These are phyloP conservation scores for Yponomeuta evonymella DNA, from an alignment of 2,888 invertebrate genomes.

Conservation along the genomic window DNA sequence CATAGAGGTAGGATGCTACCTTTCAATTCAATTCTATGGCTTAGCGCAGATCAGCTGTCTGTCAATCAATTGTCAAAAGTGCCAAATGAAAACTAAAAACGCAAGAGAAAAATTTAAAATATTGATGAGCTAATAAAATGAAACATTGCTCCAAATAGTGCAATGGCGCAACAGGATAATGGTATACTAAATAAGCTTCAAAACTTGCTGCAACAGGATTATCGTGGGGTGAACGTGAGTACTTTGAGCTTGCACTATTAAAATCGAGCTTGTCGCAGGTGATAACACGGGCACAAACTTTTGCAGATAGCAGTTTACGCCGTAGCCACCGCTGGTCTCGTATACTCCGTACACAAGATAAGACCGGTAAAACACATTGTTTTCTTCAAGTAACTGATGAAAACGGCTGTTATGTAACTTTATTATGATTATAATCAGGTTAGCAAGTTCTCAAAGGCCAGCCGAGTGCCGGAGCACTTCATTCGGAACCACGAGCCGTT, in stretches of 20 bases:
- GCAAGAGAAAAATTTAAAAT: slow-evolving; percentile 45
- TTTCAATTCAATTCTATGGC: too few species aligned
- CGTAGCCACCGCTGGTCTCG: slow-evolving; percentile 72
- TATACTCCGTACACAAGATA: slow-evolving; percentile 74
- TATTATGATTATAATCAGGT: slow-evolving; percentile 55
- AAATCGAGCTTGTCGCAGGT: slow-evolving; percentile 3
- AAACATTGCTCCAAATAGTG: slow-evolving; percentile 18
- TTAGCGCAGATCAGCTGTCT: too few species aligned
- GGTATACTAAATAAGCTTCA: slow-evolving; percentile 49
- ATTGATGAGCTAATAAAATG: slow-evolving; percentile 48
- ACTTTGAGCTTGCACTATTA: slow-evolving; percentile 14
- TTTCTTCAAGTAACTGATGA: background rate
- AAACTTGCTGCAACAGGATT: slow-evolving; percentile 58
- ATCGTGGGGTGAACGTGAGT: slow-evolving; percentile 67
- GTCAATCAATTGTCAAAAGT: background rate
- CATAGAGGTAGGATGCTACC: too few species aligned
- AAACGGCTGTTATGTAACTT: slow-evolving; percentile 18
- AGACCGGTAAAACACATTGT: slow-evolving; percentile 70
- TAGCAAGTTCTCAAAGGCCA: slow-evolving; percentile 77
- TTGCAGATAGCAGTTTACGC: slow-evolving; percentile 77
- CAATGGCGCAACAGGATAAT: slow-evolving; percentile 53
- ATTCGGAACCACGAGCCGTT: slow-evolving; percentile 67
- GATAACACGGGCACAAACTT: slow-evolving; percentile 17
- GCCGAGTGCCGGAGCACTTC: slow-evolving; percentile 76
- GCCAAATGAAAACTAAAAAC: slow-evolving; percentile 5